A percentile compares a stretch with the other conserved stretches of the same genome.
phyloP scores from a whole-genome alignment of 1,140 invertebrate genomes.

The Paraescarpia echinospica region DNA sequence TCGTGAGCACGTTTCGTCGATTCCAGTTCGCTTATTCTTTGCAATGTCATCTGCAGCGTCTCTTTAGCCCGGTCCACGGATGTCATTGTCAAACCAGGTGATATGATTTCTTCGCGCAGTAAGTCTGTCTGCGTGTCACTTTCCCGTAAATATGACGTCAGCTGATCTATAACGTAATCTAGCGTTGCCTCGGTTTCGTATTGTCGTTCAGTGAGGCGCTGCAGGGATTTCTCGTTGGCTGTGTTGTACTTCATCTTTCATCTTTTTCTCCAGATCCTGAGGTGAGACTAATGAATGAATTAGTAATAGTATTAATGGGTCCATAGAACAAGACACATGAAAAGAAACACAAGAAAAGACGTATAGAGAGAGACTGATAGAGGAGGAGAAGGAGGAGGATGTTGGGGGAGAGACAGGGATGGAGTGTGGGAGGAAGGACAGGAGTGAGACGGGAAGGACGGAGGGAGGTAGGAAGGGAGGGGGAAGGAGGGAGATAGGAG shows the following conservation, averaged over 20 bases:
- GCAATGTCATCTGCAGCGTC: slow-evolving; percentile 30
- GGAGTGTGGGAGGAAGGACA: too few species aligned
- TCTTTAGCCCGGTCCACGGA: slow-evolving; percentile 36
- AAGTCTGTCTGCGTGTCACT: slow-evolving; percentile 17
- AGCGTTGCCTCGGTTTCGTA: slow-evolving; percentile 28
- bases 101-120: slow-evolving; percentile 26
- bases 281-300: slow-evolving; percentile 28
- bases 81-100: slow-evolving; percentile 28
- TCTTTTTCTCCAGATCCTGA: slow-evolving; percentile 30
- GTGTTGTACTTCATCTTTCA: slow-evolving; percentile 34
- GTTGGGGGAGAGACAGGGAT: too few species aligned
- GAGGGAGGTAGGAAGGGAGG: too few species aligned
- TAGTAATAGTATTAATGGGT: slow-evolving; percentile 12
- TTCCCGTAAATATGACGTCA: slow-evolving; percentile 21
- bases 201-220: slow-evolving; percentile 30
- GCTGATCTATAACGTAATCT: slow-evolving; percentile 28
- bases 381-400: background rate
- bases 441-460: too few species aligned
- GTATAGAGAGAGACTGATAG: too few species aligned
- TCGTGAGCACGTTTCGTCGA: slow-evolving; percentile 17
- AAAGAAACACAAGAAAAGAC: too few species aligned
- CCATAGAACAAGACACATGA: too few species aligned
- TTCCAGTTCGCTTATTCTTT: slow-evolving; percentile 24
- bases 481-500: too few species aligned
- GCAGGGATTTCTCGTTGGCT: slow-evolving; percentile 36